Evolutionary conservation across 2,113 vertebrate species (phyloP), one percentile per base, ranked within the genome.

Genomic region (Festucalex cinctus): DNA sequence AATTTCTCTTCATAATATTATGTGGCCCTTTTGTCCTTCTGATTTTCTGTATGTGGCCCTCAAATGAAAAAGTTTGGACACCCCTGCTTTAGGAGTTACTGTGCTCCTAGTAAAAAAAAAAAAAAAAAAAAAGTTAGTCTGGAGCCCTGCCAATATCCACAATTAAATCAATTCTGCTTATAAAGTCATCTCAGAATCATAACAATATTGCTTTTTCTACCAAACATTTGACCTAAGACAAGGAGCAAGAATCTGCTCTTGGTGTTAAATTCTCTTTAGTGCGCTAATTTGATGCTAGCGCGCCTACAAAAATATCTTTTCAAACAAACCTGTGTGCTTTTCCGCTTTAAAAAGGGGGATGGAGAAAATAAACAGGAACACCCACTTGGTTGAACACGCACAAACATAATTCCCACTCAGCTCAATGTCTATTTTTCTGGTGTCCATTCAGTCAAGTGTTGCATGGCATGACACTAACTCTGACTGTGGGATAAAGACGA

Each of bases 231-330:
- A 74, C 70, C 57, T 62, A 64, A 63, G 59, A 57, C 13, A 32
- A 3, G 19, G 28, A 53, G 53, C 32, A 56, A 22, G 39, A 49
- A 8, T 26, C 39, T 6, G 22, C 16, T 48, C 63, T 36, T 35
- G 57, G 51, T 12, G 19, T 5, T 0, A 26, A 36, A 28, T 39
- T 43, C 6, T 39, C 35, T 59, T 68, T 65, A 35, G 46, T 65
- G 41, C 43, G 54, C 20, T 9, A 5, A 44, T 61, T 1, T 8
- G 19, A 24, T 10, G 2, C 46, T 0, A 32, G 5, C 16, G 24
- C 5, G 39, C 19, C 10, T 48, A 56, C 53, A 77, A 73, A 80
- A 83, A 78, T 73, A 74, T 63, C 39, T 73, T 37, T 49, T 46
- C 64, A 49, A 49, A 64, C 53, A 49, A 49, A 0, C 6, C 56